Base-by-base conservation (phyloP, 2,797 vertebrate species). In the Trachops cirrhosus region DNA sequence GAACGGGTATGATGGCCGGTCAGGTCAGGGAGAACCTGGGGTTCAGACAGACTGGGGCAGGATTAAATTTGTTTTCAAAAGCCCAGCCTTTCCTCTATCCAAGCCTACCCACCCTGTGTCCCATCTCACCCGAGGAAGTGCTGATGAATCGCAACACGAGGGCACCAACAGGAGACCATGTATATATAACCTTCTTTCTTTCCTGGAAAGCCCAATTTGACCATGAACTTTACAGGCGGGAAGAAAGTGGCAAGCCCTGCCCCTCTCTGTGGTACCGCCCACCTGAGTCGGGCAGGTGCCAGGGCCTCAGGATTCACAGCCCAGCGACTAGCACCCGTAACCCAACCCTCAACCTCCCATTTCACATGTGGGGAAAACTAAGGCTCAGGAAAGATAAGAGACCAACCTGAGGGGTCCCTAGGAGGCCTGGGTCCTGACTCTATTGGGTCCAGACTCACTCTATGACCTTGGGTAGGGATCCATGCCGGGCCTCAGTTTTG, bases 181-280 rank as follows among this genome's bases (percentile, higher is more conserved):
- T 34, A 24, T 18, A 21, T 70, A 3, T 6, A 26, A 85, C 54
- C 37, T n/a, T 6, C 29, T 44, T 3, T 26, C 62, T 26, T 50
- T 67, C 73, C 18, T 1, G 5, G 48, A 59, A 68, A 37, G 68
- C 29, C 22, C 41, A 39, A 5, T 75, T 32, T 62, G 59, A n/a
- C 22, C 87, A 22, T 19, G 73, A 68, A 32, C 46, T 50, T 80
- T 21, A 24, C 12, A 26, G 80, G 92, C 22, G 32, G 73, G 24
- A 94, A 68, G 50, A 83, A 71, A 34, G 41, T 26, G 22, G 9
- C n/a, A 1, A 34, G 12, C 2, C 2, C 44, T 52, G 24, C 46
- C 9, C 0, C 4, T 18, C 16, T 29, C 18, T 24, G 2, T 3
- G 16, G n/a, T 4, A 26, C 15, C 18, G 4, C 16, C 39, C 34